Percentiles rank a stretch among this genome's conserved stretches.
These are phyloP conservation scores for Drosophila kuntzei DNA, from an alignment of 2,888 invertebrate species.

Conservation along the genomic window DNA sequence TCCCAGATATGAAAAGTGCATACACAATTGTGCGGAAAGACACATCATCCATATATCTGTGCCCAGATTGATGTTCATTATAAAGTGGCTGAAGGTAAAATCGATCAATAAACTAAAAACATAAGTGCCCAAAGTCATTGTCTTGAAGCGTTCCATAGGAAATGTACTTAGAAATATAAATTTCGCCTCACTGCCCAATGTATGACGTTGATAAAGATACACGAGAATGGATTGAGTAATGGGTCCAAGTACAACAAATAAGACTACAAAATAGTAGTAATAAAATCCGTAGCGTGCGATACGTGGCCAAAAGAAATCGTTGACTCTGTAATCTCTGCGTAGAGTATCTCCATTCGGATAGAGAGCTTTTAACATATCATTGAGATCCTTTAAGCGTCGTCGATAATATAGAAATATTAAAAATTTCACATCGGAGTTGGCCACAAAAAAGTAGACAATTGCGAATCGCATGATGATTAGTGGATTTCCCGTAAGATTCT, in stretches of 20 bases:
- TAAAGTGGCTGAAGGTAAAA: conserved; percentile 14
- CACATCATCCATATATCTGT: conserved; percentile 52
- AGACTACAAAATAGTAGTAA: conserved; percentile 33
- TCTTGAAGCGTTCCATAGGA: conserved; percentile 27
- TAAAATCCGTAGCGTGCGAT: conserved; percentile 26
- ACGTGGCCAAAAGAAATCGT: conserved; percentile 44
- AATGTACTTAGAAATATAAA: conserved; percentile 40
- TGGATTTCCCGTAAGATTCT: conserved; percentile 34
- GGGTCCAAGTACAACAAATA: conserved; percentile 22
- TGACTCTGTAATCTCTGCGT: conserved; percentile 29
- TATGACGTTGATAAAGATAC: conserved; percentile 28
- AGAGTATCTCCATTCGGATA: conserved; percentile 26
- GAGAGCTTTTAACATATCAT: conserved; percentile 21
- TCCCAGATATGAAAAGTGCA: conserved; percentile 43
- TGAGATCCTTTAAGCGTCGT: conserved; percentile 13
- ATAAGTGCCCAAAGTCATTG: conserved; percentile 9
- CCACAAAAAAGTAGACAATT: conserved; percentile 39
- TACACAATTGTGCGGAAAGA: conserved; percentile 29
- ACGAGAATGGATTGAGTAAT: conserved; percentile 15
- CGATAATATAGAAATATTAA: conserved; percentile 36
- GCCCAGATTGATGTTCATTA: conserved; percentile 33
- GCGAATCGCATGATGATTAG: conserved; percentile 42
- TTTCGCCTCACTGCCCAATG: not conserved
- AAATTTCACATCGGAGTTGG: conserved; percentile 45
- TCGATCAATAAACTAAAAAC: conserved; percentile 16